Conservation (phyloP, 2,888 invertebrate species). For the Cyclophora albipunctata region DNA sequence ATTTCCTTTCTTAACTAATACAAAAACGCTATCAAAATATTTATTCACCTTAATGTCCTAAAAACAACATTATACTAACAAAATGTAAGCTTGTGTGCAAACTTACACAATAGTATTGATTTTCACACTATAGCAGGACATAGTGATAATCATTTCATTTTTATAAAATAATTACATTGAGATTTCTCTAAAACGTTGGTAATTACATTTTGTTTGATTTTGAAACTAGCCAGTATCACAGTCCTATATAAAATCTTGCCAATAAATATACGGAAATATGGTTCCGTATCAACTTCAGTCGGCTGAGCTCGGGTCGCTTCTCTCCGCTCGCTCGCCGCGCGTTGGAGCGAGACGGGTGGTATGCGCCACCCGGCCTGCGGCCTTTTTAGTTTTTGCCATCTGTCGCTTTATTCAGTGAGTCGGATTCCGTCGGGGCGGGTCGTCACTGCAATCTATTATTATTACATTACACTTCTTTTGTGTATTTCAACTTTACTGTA, state of each 20-base stretch:
- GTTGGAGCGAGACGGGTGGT: conserved; percentile 35
- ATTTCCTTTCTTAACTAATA: too few relatives aligned
- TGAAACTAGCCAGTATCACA: too few relatives aligned
- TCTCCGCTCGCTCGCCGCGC: conserved; percentile 7
- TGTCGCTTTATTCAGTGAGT: conserved; percentile 51
- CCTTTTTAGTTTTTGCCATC: conserved; percentile 42
- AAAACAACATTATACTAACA: too few relatives aligned
- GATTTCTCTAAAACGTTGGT: not conserved
- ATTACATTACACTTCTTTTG: conserved; percentile 44
- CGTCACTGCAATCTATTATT: conserved; percentile 55
- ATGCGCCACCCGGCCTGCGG: conserved; percentile 38
- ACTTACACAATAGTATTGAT: conserved; percentile 8
- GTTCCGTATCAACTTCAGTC: conserved; percentile 19
- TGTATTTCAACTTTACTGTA: conserved; percentile 49
- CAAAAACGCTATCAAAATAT: too few relatives aligned
- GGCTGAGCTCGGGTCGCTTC: conserved; percentile 9
- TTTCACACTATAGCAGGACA: not conserved
- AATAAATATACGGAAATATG: too few relatives aligned
- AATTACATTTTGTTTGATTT: too few relatives aligned
- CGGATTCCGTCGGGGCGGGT: conserved; percentile 68
- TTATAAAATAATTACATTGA: not conserved
- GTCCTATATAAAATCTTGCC: too few relatives aligned
- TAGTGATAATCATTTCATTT: not conserved
- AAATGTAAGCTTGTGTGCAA: not conserved
- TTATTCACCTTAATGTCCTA: too few relatives aligned